A percentile compares a stretch with the other conserved stretches of the same genome.
Conservation (phyloP, 2,113 vertebrate genomes). For the Gila orcuttii region DNA sequence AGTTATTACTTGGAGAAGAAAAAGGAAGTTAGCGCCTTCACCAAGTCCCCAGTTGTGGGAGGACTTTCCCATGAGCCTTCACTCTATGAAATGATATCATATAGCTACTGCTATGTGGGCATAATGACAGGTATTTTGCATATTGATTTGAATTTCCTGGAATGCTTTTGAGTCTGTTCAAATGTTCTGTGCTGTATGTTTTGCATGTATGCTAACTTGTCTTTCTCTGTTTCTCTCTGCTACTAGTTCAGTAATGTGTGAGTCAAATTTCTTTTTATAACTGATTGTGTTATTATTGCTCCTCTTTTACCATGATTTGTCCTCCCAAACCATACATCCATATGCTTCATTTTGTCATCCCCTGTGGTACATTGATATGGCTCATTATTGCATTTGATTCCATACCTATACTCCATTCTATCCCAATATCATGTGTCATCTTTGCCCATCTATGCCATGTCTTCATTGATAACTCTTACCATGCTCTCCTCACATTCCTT, state of each 20-base stretch:
- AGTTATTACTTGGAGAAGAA: constrained; percentile 80
- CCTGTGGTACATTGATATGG: background rate
- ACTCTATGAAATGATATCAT: constrained; percentile 81
- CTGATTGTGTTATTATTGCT: constrained; percentile 51
- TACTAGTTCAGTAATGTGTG: constrained; percentile 72
- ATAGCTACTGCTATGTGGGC: constrained; percentile 90
- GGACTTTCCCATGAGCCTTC: constrained; percentile 79
- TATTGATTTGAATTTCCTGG: constrained; percentile 2
- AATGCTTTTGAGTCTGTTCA: constrained; percentile 20
- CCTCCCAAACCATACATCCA: background rate
- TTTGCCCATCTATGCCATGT: background rate
- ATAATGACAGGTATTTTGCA: constrained; percentile 83
- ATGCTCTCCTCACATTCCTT: background rate
- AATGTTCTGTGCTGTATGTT: constrained; percentile 20
- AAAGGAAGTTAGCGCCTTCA: constrained; percentile 81
- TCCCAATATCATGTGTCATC: background rate
- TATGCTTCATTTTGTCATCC: background rate
- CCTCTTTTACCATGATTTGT: constrained; percentile 26
- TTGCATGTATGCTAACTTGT: constrained; percentile 73
- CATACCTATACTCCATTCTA: background rate
- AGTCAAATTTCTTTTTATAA: constrained; percentile 63
- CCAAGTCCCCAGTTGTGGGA: constrained; percentile 73
- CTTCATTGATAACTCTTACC: background rate
- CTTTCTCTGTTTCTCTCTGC: constrained; percentile 71
- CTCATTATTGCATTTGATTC: background rate